phyloP scores from a whole-genome alignment of 1,140 invertebrate species.

The Leptopilina clavipes region DNA sequence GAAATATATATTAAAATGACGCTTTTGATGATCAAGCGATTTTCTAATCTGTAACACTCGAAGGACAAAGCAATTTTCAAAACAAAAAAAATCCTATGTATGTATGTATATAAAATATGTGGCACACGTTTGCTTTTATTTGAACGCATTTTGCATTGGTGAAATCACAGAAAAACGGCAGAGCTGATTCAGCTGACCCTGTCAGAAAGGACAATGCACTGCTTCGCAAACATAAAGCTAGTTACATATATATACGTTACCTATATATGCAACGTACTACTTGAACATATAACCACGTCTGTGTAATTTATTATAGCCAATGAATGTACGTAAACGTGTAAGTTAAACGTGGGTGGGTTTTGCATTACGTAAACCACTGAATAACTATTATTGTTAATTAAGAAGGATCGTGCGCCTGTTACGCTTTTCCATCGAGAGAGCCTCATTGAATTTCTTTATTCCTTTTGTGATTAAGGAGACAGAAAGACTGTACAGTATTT shows the following conservation, averaged over 20 bases:
- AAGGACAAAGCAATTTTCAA: slow-evolving; percentile 7
- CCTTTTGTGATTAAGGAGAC: slow-evolving; percentile 1
- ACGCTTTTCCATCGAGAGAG: slow-evolving; percentile 51
- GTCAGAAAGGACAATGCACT: slow-evolving; percentile 56
- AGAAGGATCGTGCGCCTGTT: slow-evolving; percentile 57
- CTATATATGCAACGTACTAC: slow-evolving; percentile 42
- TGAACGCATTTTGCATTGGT: not conserved
- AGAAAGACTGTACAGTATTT: not conserved
- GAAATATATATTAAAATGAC: not conserved
- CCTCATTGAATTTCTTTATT: slow-evolving; percentile 22
- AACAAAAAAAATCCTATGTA: not conserved
- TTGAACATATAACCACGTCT: slow-evolving; percentile 13
- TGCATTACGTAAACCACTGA: slow-evolving; percentile 55
- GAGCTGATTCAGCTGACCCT: slow-evolving; percentile 49
- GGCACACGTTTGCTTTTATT: not conserved
- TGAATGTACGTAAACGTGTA: slow-evolving; percentile 50
- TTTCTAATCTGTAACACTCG: slow-evolving; percentile 3
- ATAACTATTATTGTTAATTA: slow-evolving; percentile 58
- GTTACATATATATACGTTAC: slow-evolving; percentile 53
- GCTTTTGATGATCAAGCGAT: slow-evolving; percentile 13
- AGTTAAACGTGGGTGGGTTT: slow-evolving; percentile 53
- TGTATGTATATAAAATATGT: not conserved
- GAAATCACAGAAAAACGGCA: slow-evolving; percentile 15
- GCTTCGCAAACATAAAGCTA: slow-evolving; percentile 54
- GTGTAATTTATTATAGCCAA: slow-evolving; percentile 32